Evolutionary conservation across 1,140 invertebrate genomes (phyloP), one percentile per base, ranked within the genome.

Genomic region (Zaprionus ornatus): DNA sequence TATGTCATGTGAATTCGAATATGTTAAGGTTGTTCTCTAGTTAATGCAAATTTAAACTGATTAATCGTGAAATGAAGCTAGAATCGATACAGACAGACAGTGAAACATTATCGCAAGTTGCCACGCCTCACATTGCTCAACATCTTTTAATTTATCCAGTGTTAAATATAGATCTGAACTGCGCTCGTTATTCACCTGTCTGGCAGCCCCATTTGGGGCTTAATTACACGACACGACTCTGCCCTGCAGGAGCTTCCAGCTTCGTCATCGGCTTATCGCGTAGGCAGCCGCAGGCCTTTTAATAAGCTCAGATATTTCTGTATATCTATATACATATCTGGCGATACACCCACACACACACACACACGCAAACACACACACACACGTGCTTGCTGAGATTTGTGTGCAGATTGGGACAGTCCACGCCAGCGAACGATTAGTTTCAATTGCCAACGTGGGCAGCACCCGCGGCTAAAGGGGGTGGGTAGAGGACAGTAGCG

Each of bases 371-470:
- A 19, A 12, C 56, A 37, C 67, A 64, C 42, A 12, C 37, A 52
- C 17, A 12, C 45, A 25, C 23, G 23, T 60, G 19, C 21, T 37
- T 19, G 13, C 13, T 7, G 37, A 40, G 37, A 37, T 19, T 21
- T 35, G 17, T n/a, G 40, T 50, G 12, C 13, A 17, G n/a, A 32
- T 29, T 48, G 70, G 74, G 62, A 63, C 56, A 40, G 23, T 66
- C 45, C 48, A 55, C 64, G 64, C 72, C 63, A 65, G 69, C 62
- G 71, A 65, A 56, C 83, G 85, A 88, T 88, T 88, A 90, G 81
- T 88, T 84, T 88, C 84, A 88, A 88, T 88, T 88, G 80, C 45
- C 48, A 50, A n/a, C 23, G 57, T 80, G 71, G 57, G 62, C 52
- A 63, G 70, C 64, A 56, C 52, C 54, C 21, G 68, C 50, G 32